A percentile compares a stretch with the other conserved stretches of the same genome.
phyloP scores from a whole-genome alignment of 1,140 invertebrate genomes.

The Magallana gigas region DNA sequence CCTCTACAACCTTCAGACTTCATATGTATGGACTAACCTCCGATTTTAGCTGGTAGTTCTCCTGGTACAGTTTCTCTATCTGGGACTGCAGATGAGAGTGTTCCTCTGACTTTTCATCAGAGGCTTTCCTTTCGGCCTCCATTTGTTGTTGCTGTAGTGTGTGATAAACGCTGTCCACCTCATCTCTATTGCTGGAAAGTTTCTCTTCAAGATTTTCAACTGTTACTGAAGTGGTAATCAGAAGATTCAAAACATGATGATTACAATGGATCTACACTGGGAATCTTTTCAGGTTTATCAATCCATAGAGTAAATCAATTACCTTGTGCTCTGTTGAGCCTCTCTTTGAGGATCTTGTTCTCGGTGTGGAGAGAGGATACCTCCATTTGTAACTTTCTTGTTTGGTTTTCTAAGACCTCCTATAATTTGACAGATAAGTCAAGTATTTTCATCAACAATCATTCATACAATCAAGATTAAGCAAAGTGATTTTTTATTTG shows the following conservation, averaged over 20 bases:
- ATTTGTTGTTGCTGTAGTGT: neutral
- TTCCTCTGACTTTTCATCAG: neutral
- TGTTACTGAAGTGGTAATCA: neutral
- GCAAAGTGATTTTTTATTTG: too few species aligned
- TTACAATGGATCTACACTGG: too few species aligned
- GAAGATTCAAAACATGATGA: neutral
- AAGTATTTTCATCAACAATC: neutral
- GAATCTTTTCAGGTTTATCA: too few species aligned
- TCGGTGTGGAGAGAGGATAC: slow-evolving; percentile 12
- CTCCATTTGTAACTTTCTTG: slow-evolving; percentile 27
- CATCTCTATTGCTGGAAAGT: neutral
- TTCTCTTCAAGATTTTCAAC: neutral
- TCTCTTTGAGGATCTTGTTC: slow-evolving; percentile 20
- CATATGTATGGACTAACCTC: neutral
- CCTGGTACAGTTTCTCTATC: neutral
- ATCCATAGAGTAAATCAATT: neutral
- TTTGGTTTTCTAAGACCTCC: slow-evolving; percentile 34
- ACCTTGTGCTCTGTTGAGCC: slow-evolving; percentile 2
- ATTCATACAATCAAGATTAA: neutral
- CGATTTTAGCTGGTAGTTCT: neutral
- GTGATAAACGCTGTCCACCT: neutral
- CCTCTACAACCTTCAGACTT: too few species aligned
- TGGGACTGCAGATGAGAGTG: neutral
- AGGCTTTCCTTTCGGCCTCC: neutral
- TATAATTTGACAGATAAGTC: neutral